Evolutionary conservation across 1,140 invertebrate genomes (phyloP).

Genomic region (Pseudomyrmex gracilis): DNA sequence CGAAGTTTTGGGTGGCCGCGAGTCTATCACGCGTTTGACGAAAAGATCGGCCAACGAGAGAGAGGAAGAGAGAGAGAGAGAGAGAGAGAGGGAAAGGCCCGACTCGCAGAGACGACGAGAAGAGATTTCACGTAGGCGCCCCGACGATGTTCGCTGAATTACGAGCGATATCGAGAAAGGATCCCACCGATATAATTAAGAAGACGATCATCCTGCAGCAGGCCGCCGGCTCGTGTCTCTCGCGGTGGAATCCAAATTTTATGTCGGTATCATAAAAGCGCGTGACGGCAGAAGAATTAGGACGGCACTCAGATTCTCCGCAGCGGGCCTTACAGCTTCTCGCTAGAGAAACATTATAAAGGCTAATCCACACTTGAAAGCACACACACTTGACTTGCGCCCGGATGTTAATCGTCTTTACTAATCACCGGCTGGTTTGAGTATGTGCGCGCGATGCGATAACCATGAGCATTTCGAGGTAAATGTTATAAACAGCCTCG

Average conservation of each 20-base stretch:
- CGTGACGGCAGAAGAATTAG: slow-evolving; percentile 81
- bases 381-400: background rate
- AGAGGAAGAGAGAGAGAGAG: slow-evolving; percentile 42
- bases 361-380: slow-evolving; percentile 60
- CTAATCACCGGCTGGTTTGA: slow-evolving; percentile 23
- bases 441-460: background rate
- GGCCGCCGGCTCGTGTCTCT: slow-evolving; percentile 69
- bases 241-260: slow-evolving; percentile 79
- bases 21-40: slow-evolving; percentile 59
- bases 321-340: slow-evolving; percentile 49
- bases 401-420: slow-evolving; percentile 27
- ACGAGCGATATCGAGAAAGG: slow-evolving; percentile 76
- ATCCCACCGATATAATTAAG: slow-evolving; percentile 73
- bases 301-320: slow-evolving; percentile 69
- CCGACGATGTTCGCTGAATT: slow-evolving; percentile 73
- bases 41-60: slow-evolving; percentile 56
- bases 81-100: slow-evolving; percentile 30
- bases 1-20: slow-evolving; percentile 38
- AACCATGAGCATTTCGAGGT: slow-evolving; percentile 6
- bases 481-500: background rate
- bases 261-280: slow-evolving; percentile 81
- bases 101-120: slow-evolving; percentile 24
- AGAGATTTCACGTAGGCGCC: slow-evolving; percentile 63
- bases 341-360: slow-evolving; percentile 67
- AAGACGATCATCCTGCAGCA: slow-evolving; percentile 67